Evolutionary conservation across 2,888 invertebrate species (phyloP).

Genomic region (Phrixothrix hirtus): DNA sequence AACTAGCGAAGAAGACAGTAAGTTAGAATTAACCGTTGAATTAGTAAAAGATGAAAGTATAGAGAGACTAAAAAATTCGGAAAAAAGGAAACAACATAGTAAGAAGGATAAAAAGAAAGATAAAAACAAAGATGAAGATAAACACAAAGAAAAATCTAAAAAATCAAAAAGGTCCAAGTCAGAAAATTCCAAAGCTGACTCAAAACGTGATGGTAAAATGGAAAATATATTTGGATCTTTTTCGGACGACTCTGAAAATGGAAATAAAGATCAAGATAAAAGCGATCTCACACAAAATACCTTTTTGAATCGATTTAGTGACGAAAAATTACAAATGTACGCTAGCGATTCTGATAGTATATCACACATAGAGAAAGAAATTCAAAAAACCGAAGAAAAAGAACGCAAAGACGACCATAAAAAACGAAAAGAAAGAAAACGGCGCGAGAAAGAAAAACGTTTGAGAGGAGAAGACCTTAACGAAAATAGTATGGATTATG

Average conservation of each 20-base stretch:
- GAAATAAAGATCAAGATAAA: slow-evolving; percentile 43
- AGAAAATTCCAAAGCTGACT: slow-evolving; percentile 54
- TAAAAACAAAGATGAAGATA: slow-evolving; percentile 61
- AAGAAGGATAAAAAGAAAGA: slow-evolving; percentile 67
- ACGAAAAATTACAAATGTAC: slow-evolving; percentile 47
- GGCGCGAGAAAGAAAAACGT: slow-evolving; percentile 63
- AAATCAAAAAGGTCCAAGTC: slow-evolving; percentile 60
- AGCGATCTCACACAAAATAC: slow-evolving; percentile 31
- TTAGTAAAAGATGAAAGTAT: slow-evolving; percentile 42
- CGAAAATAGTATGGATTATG: slow-evolving; percentile 79
- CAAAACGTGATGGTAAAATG: slow-evolving; percentile 78
- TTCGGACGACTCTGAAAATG: slow-evolving; percentile 68
- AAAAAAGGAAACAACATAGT: slow-evolving; percentile 54
- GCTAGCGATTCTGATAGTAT: slow-evolving; percentile 59
- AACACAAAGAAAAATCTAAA: slow-evolving; percentile 62
- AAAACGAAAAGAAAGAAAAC: slow-evolving; percentile 67
- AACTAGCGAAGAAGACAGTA: slow-evolving; percentile 62
- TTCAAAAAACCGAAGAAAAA: slow-evolving; percentile 36
- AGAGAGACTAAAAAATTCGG: slow-evolving; percentile 49
- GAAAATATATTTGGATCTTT: slow-evolving; percentile 87
- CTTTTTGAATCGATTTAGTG: slow-evolving; percentile 32
- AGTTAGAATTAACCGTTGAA: slow-evolving; percentile 49
- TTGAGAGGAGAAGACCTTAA: slow-evolving; percentile 61
- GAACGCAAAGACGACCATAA: slow-evolving; percentile 59
- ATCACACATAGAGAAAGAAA: slow-evolving; percentile 38